Base-by-base conservation (phyloP, 53 echinoderm and acorn worm genomes). In the Echinarachnius parma region DNA sequence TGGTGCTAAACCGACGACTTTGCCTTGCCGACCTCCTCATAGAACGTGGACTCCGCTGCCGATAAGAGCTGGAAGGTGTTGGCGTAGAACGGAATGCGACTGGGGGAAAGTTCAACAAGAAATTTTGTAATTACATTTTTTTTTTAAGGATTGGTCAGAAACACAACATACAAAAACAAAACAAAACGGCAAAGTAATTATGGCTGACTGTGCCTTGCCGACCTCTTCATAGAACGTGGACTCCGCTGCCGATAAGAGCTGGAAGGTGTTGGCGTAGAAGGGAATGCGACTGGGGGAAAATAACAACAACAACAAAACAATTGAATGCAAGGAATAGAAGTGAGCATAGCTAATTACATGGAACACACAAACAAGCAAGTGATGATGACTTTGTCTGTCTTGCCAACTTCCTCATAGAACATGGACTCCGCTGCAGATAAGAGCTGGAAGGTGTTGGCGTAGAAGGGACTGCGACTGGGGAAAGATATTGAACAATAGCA, bases 61-160 rank as follows among this genome's bases (percentile, higher is more conserved):
- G 84, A 91, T 50, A 90, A 63, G 31, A 91, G 84, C 81, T 96
- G 96, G 85, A 96, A 96, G 77, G 96, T 96, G 64, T 83, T 84
- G 61, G 96, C 96, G 75, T 87, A 91, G 80, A 96, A 90, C 50
- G 96, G 96, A 90, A 96, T 88, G 84, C 96, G 96, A 54, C 96
- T 96, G 66, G 8, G 39, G 13, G n/a, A n/a, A n/a, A n/a, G n/a
- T n/a, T 30, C 44, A 24, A 23, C 20, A 36, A 55, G 19, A 62
- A 59, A 61, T 23, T n/a, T n/a, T n/a, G n/a, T n/a, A n/a, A n/a
- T n/a, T n/a, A n/a, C n/a, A n/a, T n/a, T n/a, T n/a, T n/a, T n/a
- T n/a, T n/a, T n/a, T n/a, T n/a, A n/a, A n/a, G n/a, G n/a, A n/a
- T n/a, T n/a, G n/a, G n/a, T n/a, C n/a, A n/a, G n/a, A n/a, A n/a